phyloP scores from a whole-genome alignment of 1,140 invertebrate genomes.

The Drosophila insularis region DNA sequence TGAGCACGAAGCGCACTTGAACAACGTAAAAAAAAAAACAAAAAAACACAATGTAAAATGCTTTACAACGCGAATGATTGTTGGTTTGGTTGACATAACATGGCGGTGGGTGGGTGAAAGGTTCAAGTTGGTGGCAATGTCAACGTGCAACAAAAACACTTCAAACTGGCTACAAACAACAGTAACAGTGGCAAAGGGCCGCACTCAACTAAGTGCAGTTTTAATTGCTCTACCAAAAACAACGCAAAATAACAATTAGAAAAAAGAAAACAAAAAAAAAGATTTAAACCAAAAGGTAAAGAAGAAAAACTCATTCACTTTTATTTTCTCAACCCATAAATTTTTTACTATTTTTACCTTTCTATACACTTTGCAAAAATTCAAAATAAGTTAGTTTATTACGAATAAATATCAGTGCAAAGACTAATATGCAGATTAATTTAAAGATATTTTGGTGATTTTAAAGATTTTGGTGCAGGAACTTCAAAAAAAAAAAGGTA shows the following conservation, averaged over 20 bases:
- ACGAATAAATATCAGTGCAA: background rate
- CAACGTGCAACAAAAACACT: slow-evolving; percentile 54
- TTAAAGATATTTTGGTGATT: no score
- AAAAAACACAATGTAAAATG: slow-evolving; percentile 35
- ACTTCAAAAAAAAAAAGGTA: no score
- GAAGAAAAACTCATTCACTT: background rate
- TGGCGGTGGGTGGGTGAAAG: background rate
- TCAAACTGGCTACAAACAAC: slow-evolving; percentile 43
- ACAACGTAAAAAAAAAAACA: slow-evolving; percentile 34
- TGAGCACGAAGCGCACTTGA: slow-evolving; percentile 63
- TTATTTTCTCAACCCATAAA: background rate
- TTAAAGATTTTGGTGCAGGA: no score
- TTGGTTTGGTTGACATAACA: no score
- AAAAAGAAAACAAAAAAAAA: slow-evolving; percentile 7
- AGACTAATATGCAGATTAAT: no score
- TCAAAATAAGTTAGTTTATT: no score
- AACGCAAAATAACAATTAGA: slow-evolving; percentile 12
- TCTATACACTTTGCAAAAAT: background rate
- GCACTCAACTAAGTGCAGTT: slow-evolving; percentile 29
- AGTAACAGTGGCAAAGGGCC: slow-evolving; percentile 19
- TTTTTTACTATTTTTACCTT: background rate
- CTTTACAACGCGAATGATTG: slow-evolving; percentile 33
- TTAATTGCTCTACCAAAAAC: slow-evolving; percentile 52
- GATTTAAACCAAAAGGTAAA: background rate
- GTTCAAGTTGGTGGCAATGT: slow-evolving; percentile 7